phyloP scores from a whole-genome alignment of 2,113 vertebrate species.

The Tangachromis dhanisi region DNA sequence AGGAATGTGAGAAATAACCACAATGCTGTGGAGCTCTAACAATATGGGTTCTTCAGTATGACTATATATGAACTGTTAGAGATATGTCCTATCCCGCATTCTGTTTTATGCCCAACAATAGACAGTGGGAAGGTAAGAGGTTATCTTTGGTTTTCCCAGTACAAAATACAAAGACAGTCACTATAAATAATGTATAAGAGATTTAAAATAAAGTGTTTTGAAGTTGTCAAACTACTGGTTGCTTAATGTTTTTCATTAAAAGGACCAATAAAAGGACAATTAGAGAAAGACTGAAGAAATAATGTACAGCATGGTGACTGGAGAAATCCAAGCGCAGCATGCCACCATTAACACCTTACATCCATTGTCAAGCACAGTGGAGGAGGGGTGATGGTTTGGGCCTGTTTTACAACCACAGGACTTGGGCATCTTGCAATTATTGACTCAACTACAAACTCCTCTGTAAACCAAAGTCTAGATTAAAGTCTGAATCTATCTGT shows the following conservation, averaged over 20 bases:
- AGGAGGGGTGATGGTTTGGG: not conserved
- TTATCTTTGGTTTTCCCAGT: not conserved
- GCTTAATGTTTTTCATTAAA: not conserved
- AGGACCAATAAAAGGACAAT: not conserved
- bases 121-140: not conserved
- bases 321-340: not conserved
- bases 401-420: not conserved
- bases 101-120: not conserved
- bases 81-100: not conserved
- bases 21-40: not conserved
- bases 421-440: not conserved
- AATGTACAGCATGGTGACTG: not conserved
- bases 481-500: not conserved
- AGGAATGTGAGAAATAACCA: not conserved
- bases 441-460: not conserved
- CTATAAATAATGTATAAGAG: not conserved
- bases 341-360: not conserved
- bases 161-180: not conserved
- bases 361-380: not conserved
- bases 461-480: not conserved
- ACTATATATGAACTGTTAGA: not conserved
- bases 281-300: not conserved
- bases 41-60: not conserved
- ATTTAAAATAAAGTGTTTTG: not conserved
- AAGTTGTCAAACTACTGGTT: not conserved